Base-by-base conservation (phyloP, 2,888 invertebrate genomes). In the Polyommatus icarus region DNA sequence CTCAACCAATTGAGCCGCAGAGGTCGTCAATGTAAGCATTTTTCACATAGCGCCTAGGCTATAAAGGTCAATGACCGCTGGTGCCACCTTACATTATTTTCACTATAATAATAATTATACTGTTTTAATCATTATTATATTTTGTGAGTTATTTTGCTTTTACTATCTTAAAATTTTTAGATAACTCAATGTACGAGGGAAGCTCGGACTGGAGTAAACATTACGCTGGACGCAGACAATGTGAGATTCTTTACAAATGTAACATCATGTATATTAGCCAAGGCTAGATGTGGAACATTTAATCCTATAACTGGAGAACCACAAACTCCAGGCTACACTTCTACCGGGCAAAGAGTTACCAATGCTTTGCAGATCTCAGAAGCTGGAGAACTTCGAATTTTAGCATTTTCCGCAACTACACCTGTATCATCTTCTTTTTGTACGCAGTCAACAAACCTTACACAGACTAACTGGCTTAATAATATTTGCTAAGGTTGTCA, bases 241-340 rank as follows among this genome's bases (percentile, higher is more conserved):
- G 89, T 95, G n/a, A 85, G 89, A 54, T 95, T 95, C 83, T 95
- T 91, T 83, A 95, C 94, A 46, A 96, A 96, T 84, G 95, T 96
- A 54, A 96, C 96, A 3, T 95, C 96, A 12, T 96, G 96, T 84
- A 94, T 96, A 79, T 86, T 96, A 78, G 96, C 96, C 0, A 95
- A 95, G 83, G 88, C 95, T 1, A 92, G 96, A 77, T 96, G 96
- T 87, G 93, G 95, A 75, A 88, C 91, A 1, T 95, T 91, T 84
- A 96, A 96, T 86, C 96, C 96, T 3, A 96, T 96, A 78, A 96
- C 96, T 1, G 96, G 96, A 18, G 95, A 95, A 79, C 87, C 94
- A 3, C 95, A 96, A 87, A 91, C 94, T 59, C 94, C 95, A 46
- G 92, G 91, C 4, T 90, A 93, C 78, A 88, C 93, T 77, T 87